Evolutionary conservation across 2,113 vertebrate genomes (phyloP), one percentile per base, ranked within the genome.

Genomic region (Leptobrachium leishanense): DNA sequence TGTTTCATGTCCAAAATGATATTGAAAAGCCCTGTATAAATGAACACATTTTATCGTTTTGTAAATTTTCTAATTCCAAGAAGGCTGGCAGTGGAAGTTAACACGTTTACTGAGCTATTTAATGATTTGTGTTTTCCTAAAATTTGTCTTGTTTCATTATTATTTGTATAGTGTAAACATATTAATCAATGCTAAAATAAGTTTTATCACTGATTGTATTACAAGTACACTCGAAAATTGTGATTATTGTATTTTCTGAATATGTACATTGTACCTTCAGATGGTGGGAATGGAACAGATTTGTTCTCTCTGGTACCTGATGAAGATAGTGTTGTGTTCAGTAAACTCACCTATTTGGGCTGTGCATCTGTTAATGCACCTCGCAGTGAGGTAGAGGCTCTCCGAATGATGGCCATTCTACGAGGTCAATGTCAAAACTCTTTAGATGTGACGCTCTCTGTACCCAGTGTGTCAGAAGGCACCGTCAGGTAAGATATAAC

Each of bases 301-400:
- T 95, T 96, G 10, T 88, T 94, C 67, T 97, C 95, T 1, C 96
- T 96, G 0, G 86, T 97, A 82, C 93, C 93, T 0, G 97, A 99
- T 3, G 98, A 98, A 84, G 97, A 98, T 93, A 99, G 97, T 0
- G 95, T 99, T 65, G 95, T 99, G 87, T 99, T 99, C 86, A 98
- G 95, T 89, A 95, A 99, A 88, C 95, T 99, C 66, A 99, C 97
- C 0, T 99, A 99, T 85, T 87, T 99, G 64, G 98, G 98, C 83
- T 99, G 97, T 64, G 96, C 98, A 40, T 98, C 97, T 0, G 98
- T 99, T 73, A 99, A 99, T 9, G 98, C 98, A 66, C 98, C 98
- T 8, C 91, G 98, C 64, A 99, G 97, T 76, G 98, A 99, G 85
- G 94, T 98, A 81, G 98, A 99, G 84, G 98, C 98, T 2, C 94